Evolutionary conservation across 2,797 vertebrate genomes (phyloP).

Genomic region (Pantherophis alleghaniensis): DNA sequence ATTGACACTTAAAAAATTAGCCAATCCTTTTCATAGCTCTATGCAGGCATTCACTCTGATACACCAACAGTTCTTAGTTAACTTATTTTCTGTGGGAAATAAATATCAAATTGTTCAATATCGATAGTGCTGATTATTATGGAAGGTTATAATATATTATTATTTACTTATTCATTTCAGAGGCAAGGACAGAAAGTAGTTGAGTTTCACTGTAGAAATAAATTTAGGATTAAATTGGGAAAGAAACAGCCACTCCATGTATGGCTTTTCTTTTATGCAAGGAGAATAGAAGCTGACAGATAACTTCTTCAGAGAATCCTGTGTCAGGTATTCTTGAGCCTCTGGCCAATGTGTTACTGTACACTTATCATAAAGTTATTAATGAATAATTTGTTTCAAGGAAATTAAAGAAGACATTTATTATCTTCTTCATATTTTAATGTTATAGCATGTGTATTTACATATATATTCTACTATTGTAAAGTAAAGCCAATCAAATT

Average conservation of each 20-base stretch:
- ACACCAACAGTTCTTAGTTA: not conserved
- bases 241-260: not conserved
- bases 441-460: not conserved
- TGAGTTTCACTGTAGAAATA: not conserved
- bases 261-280: not conserved
- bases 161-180: not conserved
- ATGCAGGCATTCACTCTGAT: not conserved
- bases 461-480: not conserved
- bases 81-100: not conserved
- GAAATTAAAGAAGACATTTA: not conserved
- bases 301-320: not conserved
- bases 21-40: not conserved
- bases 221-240: not conserved
- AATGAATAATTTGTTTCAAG: not conserved
- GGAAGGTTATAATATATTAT: not conserved
- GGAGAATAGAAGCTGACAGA: not conserved
- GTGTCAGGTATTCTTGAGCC: not conserved
- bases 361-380: not conserved
- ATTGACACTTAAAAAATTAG: not conserved
- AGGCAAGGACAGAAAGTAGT: not conserved
- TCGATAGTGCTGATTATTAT: not conserved
- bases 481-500: not conserved
- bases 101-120: not conserved
- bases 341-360: not conserved
- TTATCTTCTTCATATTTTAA: not conserved